A percentile compares a stretch with the other conserved stretches of the same genome.
phyloP scores from a whole-genome alignment of 2,888 invertebrate species.

The Macrosoma leucophasiata region DNA sequence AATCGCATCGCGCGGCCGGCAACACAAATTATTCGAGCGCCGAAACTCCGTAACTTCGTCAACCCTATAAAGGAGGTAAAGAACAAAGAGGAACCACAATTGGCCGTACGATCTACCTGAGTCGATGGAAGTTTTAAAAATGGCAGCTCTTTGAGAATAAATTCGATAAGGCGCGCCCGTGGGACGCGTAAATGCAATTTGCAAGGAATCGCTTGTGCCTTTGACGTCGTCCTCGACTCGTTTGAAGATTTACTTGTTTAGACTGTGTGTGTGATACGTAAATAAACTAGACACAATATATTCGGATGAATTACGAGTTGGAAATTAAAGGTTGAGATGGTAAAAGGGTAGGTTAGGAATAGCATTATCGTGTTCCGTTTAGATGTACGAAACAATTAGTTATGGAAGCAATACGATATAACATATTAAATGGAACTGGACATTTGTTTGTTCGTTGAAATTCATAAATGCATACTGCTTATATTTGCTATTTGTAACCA shows the following conservation, averaged over 20 bases:
- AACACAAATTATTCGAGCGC: conserved; percentile 70
- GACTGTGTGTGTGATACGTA: conserved; percentile 23
- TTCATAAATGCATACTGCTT: no score
- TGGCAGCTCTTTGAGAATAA: conserved; percentile 69
- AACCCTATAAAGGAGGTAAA: conserved; percentile 65
- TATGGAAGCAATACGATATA: no score
- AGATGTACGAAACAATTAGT: no score
- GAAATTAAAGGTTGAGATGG: no score
- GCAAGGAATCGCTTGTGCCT: conserved; percentile 66
- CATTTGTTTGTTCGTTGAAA: no score
- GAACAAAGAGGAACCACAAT: conserved; percentile 73
- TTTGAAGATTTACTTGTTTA: conserved; percentile 50
- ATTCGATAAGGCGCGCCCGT: conserved; percentile 67
- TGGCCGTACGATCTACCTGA: conserved; percentile 58
- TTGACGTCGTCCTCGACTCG: conserved; percentile 54
- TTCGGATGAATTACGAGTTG: no score
- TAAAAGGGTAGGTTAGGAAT: no score
- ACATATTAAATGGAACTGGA: no score
- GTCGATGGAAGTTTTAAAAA: conserved; percentile 69
- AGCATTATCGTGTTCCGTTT: no score
- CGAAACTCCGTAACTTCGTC: conserved; percentile 71
- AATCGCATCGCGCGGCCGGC: conserved; percentile 66
- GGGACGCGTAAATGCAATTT: conserved; percentile 74
- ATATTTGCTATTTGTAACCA: no score
- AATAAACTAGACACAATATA: conserved; percentile 17